Evolutionary conservation across 2,888 invertebrate species (phyloP).

Genomic region (Axea sp.): DNA sequence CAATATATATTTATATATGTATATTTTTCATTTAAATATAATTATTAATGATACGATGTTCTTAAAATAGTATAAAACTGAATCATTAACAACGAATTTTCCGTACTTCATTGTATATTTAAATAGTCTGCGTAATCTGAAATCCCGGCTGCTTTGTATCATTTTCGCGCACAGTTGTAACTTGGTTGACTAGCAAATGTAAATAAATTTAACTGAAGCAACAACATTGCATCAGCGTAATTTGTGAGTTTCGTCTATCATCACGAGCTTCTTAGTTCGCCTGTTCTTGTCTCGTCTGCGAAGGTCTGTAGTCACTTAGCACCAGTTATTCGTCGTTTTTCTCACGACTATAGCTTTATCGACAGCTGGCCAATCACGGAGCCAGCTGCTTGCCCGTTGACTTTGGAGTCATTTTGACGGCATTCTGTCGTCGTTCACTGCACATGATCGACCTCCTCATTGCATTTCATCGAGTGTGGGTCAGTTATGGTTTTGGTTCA

Average conservation of each 20-base stretch:
- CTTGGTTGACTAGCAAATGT: slow-evolving; percentile 1
- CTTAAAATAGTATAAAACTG: too few species aligned
- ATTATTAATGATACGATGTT: too few species aligned
- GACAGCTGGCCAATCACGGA: slow-evolving; percentile 76
- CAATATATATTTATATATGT: too few species aligned
- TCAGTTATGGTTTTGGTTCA: slow-evolving; percentile 24
- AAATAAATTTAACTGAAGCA: slow-evolving; percentile 1
- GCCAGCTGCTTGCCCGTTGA: slow-evolving; percentile 70
- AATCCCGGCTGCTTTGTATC: too few species aligned
- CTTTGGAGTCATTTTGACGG: slow-evolving; percentile 34
- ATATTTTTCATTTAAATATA: too few species aligned
- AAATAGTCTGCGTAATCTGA: too few species aligned
- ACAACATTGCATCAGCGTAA: slow-evolving; percentile 5
- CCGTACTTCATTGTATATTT: too few species aligned
- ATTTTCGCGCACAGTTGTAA: background rate
- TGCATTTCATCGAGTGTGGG: slow-evolving; percentile 24
- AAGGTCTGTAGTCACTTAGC: slow-evolving; percentile 15
- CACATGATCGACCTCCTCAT: slow-evolving; percentile 18
- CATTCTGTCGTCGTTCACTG: slow-evolving; percentile 20
- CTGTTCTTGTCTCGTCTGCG: slow-evolving; percentile 17
- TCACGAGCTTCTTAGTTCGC: slow-evolving; percentile 1
- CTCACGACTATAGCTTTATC: slow-evolving; percentile 74
- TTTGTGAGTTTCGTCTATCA: slow-evolving; percentile 7
- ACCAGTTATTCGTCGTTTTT: slow-evolving; percentile 67
- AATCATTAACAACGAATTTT: too few species aligned